phyloP scores from a whole-genome alignment of 2,888 invertebrate species.

The Latrodectus elegans region DNA sequence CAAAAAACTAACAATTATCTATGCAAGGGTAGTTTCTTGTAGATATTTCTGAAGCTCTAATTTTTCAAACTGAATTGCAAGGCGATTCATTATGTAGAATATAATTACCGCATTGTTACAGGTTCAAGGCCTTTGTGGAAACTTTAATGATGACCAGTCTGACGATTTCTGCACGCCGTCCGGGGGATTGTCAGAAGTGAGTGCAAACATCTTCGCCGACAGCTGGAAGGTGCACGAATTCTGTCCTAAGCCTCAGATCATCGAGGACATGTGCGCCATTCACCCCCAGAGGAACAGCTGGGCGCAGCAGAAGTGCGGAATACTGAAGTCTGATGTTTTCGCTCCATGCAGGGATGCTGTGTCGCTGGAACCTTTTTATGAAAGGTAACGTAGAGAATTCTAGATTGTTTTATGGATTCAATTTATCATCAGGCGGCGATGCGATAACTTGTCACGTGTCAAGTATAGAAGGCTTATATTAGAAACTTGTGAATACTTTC shows the following conservation, averaged over 20 bases:
- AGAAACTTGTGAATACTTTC: too few species aligned
- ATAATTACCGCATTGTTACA: conserved; percentile 71
- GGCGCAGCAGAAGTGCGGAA: conserved; percentile 85
- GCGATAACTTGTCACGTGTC: too few species aligned
- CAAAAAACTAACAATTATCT: too few species aligned
- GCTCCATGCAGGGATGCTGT: conserved; percentile 86
- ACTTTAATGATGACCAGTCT: conserved; percentile 87
- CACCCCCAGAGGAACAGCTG: conserved; percentile 87
- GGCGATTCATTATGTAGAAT: too few species aligned
- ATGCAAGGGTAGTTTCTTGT: too few species aligned
- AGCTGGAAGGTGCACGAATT: conserved; percentile 89
- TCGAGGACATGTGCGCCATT: conserved; percentile 79
- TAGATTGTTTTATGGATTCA: too few species aligned
- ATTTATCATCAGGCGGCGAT: too few species aligned
- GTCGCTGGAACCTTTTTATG: conserved; percentile 82
- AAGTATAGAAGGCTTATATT: too few species aligned
- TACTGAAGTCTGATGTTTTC: conserved; percentile 84
- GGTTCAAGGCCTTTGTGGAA: conserved; percentile 90
- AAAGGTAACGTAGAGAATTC: conserved; percentile 75
- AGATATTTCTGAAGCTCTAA: too few species aligned
- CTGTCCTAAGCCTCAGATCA: conserved; percentile 80
- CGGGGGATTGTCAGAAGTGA: conserved; percentile 85
- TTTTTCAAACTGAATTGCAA: too few species aligned
- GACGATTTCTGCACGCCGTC: conserved; percentile 92
- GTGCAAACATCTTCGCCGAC: conserved; percentile 87